Evolutionary conservation across 2,113 vertebrate genomes (phyloP).

Genomic region (Electrona antarctica): DNA sequence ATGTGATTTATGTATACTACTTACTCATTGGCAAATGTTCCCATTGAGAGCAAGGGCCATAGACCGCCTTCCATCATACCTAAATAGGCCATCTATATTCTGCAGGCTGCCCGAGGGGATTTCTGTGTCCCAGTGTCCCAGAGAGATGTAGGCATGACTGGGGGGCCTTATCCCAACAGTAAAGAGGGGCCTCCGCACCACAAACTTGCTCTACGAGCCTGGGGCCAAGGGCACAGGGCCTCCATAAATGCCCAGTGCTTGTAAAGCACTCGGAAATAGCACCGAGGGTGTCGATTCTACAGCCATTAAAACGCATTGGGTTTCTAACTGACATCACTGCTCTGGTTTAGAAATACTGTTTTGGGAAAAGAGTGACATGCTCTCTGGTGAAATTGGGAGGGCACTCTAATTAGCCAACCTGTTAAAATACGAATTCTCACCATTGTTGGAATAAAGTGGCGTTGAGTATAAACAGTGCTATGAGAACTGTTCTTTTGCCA

Average conservation of each 20-base stretch:
- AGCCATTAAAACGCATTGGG: constrained; percentile 40
- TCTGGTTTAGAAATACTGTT: constrained; percentile 38
- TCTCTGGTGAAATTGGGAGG: not conserved
- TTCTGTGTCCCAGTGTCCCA: constrained; percentile 12
- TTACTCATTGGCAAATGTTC: not conserved
- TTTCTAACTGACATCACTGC: constrained; percentile 53
- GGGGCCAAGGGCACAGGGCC: constrained; percentile 42
- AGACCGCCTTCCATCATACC: too few relatives aligned
- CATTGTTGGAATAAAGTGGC: not conserved
- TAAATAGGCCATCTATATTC: not conserved
- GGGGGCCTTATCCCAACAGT: constrained; percentile 48
- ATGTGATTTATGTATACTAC: too few relatives aligned
- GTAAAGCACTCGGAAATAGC: constrained; percentile 71
- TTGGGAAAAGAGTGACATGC: constrained; percentile 27
- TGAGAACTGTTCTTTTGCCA: not conserved
- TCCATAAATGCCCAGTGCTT: constrained; percentile 56
- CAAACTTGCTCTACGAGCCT: constrained; percentile 40
- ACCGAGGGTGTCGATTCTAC: constrained; percentile 39
- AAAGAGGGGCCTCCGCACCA: constrained; percentile 53
- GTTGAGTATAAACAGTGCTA: not conserved
- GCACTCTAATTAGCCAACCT: not conserved
- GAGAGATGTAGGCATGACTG: constrained; percentile 27
- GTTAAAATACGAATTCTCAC: not conserved
- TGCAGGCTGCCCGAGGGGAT: not conserved
- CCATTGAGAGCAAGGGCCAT: not conserved